Base-by-base conservation (phyloP, 2,797 vertebrate species). In the Psittacula derbiana region DNA sequence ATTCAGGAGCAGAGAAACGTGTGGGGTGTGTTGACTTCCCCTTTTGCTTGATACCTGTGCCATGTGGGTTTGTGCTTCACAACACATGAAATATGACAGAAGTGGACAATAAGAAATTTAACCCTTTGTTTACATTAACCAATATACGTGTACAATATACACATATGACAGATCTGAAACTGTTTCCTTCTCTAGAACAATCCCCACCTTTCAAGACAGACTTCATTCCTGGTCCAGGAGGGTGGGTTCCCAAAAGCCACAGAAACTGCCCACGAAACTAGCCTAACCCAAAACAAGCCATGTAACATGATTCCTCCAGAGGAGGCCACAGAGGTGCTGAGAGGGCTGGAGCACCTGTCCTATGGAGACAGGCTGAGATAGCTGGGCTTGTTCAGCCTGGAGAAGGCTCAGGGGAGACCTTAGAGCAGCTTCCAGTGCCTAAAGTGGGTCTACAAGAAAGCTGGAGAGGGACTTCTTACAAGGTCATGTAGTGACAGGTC, bases 201-300 rank as follows among this genome's bases (percentile, higher is more conserved):
- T 40, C 49, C 52, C 38, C 25, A 83, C 41, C 24, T 94, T 95
- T 92, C 94, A 78, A 86, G 91, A 74, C 46, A 46, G 57, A 61
- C 94, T 91, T 86, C 79, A 92, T 91, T 93, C 79, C 61, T 91
- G 47, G 15, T 71, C 64, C 65, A 74, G 65, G 33, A 85, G 21
- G 36, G 61, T 55, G 44, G 88, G 52, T 25, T 92, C 31, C 81
- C 69, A 57, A 92, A 92, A 55, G 65, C 72, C 89, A 86, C 72
- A 88, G 91, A 79, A 83, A 64, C 49, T 78, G 76, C 53, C 85
- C 41, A 36, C 4, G 43, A 71, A 92, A 65, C 9, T 2, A 6
- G 24, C 18, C n/a, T 27, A 73, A 57, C 69, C 16, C 2, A 33
- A 74, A 74, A 44, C 0, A 1, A 80, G 69, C 36, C 31, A 30